A percentile compares a stretch with the other conserved stretches of the same genome.
phyloP scores from a whole-genome alignment of 2,797 vertebrate species.

The Pantherophis vulpinus region DNA sequence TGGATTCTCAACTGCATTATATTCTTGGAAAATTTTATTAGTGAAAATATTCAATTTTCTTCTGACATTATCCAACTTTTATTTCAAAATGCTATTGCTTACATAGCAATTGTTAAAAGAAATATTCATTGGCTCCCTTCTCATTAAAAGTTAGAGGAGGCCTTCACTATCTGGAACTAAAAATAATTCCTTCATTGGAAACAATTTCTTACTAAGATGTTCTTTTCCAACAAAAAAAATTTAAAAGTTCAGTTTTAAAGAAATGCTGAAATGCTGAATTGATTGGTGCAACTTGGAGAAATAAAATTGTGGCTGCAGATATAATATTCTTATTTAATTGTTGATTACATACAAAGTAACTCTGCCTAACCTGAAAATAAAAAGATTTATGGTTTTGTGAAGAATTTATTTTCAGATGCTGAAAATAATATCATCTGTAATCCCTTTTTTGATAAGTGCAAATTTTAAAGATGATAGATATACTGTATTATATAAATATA shows the following conservation, averaged over 20 bases:
- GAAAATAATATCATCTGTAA: constrained; percentile 17
- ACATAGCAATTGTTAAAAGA: neutral
- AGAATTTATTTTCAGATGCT: neutral
- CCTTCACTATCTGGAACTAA: constrained; percentile 36
- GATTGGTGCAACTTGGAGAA: neutral
- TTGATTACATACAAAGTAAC: neutral
- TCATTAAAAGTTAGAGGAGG: constrained; percentile 56
- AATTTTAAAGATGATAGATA: neutral
- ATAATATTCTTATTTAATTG: neutral
- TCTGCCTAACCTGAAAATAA: neutral
- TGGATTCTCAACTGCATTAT: neutral
- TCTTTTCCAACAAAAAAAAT: constrained; percentile 19
- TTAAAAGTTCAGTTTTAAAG: neutral
- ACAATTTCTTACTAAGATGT: constrained; percentile 48
- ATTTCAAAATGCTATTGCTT: constrained; percentile 22
- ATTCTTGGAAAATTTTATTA: constrained; percentile 24
- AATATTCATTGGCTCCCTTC: constrained; percentile 33
- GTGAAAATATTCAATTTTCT: constrained; percentile 24
- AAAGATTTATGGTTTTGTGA: constrained; percentile 2
- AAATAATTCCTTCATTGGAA: constrained; percentile 47
- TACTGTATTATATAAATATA: neutral
- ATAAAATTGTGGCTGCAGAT: neutral
- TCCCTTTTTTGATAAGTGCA: constrained; percentile 1
- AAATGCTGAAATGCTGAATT: neutral
- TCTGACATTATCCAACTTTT: constrained; percentile 36